Evolutionary conservation across 2,888 invertebrate genomes (phyloP), one percentile per base, ranked within the genome.

Genomic region (Gisinianus flammeolus): DNA sequence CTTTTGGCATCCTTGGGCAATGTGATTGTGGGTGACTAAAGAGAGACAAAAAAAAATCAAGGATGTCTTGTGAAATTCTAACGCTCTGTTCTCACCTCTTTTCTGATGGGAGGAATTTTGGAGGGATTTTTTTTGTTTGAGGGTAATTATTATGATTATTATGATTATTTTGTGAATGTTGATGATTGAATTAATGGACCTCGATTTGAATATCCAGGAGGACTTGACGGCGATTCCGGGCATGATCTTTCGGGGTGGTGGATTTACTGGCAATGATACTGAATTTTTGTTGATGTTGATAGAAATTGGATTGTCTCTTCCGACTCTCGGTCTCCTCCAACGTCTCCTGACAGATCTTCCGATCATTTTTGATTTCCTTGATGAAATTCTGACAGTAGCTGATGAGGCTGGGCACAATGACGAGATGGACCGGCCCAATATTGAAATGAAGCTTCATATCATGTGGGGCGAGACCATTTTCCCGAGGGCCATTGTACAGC

Each of bases 161-260:
- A n/a, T n/a, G n/a, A n/a, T n/a, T n/a, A n/a, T n/a, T n/a, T n/a
- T n/a, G 58, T 19, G 24, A 30, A 31, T 30, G n/a, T n/a, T n/a
- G 19, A 10, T 67, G 19, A 10, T 31, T 30, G 3, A 12, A 19
- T 35, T n/a, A 4, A 33, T 12, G 26, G 6, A 68, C 68, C 35
- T 68, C 68, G 10, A 68, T 68, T 68, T 33, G 35, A 35, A 68
- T 35, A 12, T 68, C 24, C 19, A 68, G 16, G 19, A 68, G 35
- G 5, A 68, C 35, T 68, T 35, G 33, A 5, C 35, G 35, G 5
- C 12, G 6, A 35, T 35, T 35, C 35, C 5, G 5, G 35, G 12
- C 5, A 35, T 35, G 35, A 8, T 35, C 35, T 12, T 35, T 35
- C 12, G 35, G 35, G 12, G 35, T 12, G 12, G 35, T 12, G 12